Percentiles rank a stretch among this genome's conserved stretches.
These are phyloP conservation scores for Ellobius talpinus DNA, from an alignment of 2,113 vertebrate genomes.

Conservation along the genomic window DNA sequence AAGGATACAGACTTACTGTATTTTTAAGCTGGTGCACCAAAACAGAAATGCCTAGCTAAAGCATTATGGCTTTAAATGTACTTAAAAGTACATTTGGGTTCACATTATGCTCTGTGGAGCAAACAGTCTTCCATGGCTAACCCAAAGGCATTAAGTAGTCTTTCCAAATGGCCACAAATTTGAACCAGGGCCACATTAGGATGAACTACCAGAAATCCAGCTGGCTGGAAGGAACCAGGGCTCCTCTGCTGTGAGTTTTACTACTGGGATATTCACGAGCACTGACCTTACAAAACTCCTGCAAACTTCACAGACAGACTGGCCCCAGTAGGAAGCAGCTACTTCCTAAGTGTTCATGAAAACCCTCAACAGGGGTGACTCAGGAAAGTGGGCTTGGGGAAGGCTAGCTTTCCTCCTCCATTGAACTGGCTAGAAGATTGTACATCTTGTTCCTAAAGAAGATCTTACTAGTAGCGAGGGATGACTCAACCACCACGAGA, in stretches of 20 bases:
- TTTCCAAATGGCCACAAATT: slow-evolving; percentile 43
- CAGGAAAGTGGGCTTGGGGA: background rate
- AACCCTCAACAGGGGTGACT: background rate
- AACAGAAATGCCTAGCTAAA: slow-evolving; percentile 18
- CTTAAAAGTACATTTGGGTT: slow-evolving; percentile 51
- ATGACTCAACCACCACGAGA: slow-evolving; percentile 2
- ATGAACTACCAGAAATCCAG: slow-evolving; percentile 25
- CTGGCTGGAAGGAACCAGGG: background rate
- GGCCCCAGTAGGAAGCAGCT: background rate
- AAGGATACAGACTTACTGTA: background rate
- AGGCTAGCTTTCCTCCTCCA: background rate
- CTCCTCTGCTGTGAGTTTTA: background rate
- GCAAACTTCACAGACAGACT: background rate
- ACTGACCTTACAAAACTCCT: background rate
- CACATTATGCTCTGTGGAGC: background rate
- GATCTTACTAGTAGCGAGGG: background rate
- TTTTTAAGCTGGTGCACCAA: slow-evolving; percentile 26
- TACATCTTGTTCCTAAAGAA: slow-evolving; percentile 52
- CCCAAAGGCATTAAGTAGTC: background rate
- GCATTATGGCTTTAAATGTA: background rate
- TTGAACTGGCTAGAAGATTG: background rate
- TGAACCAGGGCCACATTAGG: slow-evolving; percentile 20
- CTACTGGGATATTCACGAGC: background rate
- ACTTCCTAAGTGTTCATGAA: slow-evolving; percentile 45
- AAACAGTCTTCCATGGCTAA: slow-evolving; percentile 15